Evolutionary conservation across 2,797 vertebrate genomes (phyloP).

Genomic region (Sebastes trivittatus): DNA sequence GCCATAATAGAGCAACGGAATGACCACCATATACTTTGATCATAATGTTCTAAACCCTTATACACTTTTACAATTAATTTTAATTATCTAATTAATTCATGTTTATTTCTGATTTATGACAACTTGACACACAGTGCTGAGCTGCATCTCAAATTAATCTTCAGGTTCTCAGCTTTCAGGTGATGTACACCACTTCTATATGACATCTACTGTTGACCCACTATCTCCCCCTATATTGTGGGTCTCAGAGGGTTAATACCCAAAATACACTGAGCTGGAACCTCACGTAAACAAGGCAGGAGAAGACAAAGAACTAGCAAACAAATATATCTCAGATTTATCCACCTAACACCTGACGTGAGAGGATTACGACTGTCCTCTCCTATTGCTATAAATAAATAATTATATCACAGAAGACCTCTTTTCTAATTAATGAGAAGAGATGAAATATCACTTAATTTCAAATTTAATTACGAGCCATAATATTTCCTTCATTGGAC

Average conservation of each 20-base stretch:
- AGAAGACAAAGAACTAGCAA: background rate
- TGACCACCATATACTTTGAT: no score
- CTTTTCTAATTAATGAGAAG: conserved; percentile 83
- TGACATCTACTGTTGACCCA: no score
- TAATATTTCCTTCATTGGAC: conserved; percentile 82
- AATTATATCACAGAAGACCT: conserved; percentile 71
- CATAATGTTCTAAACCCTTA: no score
- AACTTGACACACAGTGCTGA: no score
- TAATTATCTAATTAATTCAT: no score
- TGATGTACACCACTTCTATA: no score
- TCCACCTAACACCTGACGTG: conserved; percentile 43
- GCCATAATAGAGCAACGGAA: no score
- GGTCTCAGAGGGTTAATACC: background rate
- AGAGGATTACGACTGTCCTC: conserved; percentile 64
- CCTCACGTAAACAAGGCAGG: background rate
- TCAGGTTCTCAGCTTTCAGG: no score
- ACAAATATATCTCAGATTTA: background rate
- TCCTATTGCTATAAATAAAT: conserved; percentile 73
- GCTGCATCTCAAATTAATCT: no score
- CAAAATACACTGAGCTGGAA: conserved; percentile 4
- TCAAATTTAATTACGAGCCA: conserved; percentile 85
- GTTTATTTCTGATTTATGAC: no score
- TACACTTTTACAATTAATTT: no score
- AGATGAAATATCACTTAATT: conserved; percentile 88
- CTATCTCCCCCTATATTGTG: no score